Percentiles rank a stretch among this genome's conserved stretches.
These are phyloP conservation scores for Thunnus thynnus DNA, from an alignment of 2,113 vertebrate genomes.

Conservation along the genomic window DNA sequence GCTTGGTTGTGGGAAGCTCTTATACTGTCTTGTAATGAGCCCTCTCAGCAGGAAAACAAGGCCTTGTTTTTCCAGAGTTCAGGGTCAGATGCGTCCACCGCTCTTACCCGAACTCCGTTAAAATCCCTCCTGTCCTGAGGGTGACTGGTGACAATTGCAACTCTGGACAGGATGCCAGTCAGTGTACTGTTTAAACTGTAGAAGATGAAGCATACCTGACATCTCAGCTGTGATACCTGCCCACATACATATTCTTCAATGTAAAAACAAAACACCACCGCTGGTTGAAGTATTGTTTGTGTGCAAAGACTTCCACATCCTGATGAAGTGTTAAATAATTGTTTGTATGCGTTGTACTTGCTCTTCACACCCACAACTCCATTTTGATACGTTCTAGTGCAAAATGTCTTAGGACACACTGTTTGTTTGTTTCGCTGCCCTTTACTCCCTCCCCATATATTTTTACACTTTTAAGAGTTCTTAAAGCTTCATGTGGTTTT, in stretches of 20 bases:
- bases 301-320: neutral
- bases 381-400: constrained; percentile 41
- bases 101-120: constrained; percentile 26
- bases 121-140: constrained; percentile 17
- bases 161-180: neutral
- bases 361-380: constrained; percentile 33
- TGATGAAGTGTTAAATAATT: constrained; percentile 1
- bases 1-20: constrained; percentile 75
- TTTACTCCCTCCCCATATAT: constrained; percentile 35
- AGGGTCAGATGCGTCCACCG: constrained; percentile 48
- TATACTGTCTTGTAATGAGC: constrained; percentile 66
- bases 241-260: neutral
- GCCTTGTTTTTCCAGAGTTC: constrained; percentile 70
- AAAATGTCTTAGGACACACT: constrained; percentile 32
- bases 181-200: neutral
- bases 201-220: neutral
- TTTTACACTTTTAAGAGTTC: constrained; percentile 23
- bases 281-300: neutral
- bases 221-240: neutral
- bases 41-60: constrained; percentile 73
- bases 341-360: neutral
- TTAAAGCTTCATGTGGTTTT: constrained; percentile 49
- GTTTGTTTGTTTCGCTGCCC: constrained; percentile 40
- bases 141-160: constrained; percentile 19
- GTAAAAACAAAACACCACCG: neutral